Evolutionary conservation across 2,888 invertebrate genomes (phyloP).

Genomic region (Dendrolimus houi): DNA sequence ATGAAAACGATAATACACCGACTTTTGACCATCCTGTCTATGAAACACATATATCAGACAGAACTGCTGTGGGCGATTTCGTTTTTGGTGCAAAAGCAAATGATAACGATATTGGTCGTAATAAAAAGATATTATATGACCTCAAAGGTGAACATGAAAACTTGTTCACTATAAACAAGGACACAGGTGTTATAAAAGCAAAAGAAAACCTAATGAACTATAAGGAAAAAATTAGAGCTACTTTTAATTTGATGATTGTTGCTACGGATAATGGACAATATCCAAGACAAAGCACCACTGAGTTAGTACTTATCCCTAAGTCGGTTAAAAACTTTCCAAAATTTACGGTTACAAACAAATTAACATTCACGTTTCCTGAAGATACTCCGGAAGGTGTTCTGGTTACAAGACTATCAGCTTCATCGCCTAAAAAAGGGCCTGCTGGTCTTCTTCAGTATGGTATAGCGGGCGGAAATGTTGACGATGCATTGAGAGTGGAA

Average conservation of each 20-base stretch:
- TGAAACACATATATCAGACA: constrained; percentile 88
- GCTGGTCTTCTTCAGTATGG: constrained; percentile 84
- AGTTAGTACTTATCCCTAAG: constrained; percentile 85
- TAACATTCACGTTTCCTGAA: constrained; percentile 87
- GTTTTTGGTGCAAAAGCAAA: constrained; percentile 92
- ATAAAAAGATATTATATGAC: constrained; percentile 87
- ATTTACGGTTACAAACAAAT: constrained; percentile 81
- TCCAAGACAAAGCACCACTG: constrained; percentile 83
- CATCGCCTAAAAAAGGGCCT: constrained; percentile 86
- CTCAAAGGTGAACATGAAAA: constrained; percentile 86
- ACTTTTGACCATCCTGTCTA: constrained; percentile 84
- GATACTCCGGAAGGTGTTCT: constrained; percentile 85
- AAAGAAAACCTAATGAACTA: constrained; percentile 78
- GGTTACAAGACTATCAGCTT: constrained; percentile 86
- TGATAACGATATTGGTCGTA: constrained; percentile 88
- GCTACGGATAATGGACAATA: constrained; percentile 88
- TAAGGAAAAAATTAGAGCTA: constrained; percentile 69
- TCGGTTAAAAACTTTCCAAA: constrained; percentile 87
- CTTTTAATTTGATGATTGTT: constrained; percentile 83
- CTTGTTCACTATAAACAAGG: constrained; percentile 85
- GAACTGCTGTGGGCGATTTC: constrained; percentile 87
- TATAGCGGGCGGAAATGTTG: constrained; percentile 96
- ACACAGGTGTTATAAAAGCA: constrained; percentile 92
- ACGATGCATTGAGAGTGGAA: constrained; percentile 90
- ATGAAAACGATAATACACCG: constrained; percentile 92